Conservation (phyloP, 2,888 invertebrate species). For the Melanostoma scalare region DNA sequence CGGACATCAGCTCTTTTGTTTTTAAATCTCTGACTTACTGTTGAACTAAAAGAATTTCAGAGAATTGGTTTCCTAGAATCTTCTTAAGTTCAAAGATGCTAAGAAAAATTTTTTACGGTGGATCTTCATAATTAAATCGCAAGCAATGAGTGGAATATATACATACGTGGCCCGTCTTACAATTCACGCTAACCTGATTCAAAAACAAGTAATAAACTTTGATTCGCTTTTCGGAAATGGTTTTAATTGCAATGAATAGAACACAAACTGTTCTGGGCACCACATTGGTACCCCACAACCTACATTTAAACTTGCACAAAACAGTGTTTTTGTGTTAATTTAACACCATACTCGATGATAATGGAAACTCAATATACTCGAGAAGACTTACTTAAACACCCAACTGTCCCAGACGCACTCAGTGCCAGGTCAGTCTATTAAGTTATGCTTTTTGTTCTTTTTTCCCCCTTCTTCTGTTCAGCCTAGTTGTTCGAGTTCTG, state of each 20-base stretch:
- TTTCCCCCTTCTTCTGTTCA: neutral
- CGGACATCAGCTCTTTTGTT: constrained; percentile 5
- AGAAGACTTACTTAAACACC: constrained; percentile 31
- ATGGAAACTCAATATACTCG: constrained; percentile 66
- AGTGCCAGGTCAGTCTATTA: constrained; percentile 58
- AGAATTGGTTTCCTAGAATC: no score
- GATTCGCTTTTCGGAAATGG: no score
- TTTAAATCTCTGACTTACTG: neutral
- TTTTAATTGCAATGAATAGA: no score
- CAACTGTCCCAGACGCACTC: constrained; percentile 11
- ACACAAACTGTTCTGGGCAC: neutral
- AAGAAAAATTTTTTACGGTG: no score
- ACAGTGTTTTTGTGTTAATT: constrained; percentile 56
- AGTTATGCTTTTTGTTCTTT: constrained; percentile 26
- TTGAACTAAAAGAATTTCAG: no score
- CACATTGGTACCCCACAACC: constrained; percentile 36
- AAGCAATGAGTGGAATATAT: no score
- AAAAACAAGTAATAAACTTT: no score
- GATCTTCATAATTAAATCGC: no score
- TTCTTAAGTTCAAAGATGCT: no score
- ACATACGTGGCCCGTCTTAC: no score
- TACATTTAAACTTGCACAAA: constrained; percentile 71
- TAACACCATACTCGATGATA: constrained; percentile 67
- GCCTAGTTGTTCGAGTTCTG: constrained; percentile 46
- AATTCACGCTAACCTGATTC: no score